phyloP scores from a whole-genome alignment of 2,797 vertebrate species.

The Lutjanus campechanus region DNA sequence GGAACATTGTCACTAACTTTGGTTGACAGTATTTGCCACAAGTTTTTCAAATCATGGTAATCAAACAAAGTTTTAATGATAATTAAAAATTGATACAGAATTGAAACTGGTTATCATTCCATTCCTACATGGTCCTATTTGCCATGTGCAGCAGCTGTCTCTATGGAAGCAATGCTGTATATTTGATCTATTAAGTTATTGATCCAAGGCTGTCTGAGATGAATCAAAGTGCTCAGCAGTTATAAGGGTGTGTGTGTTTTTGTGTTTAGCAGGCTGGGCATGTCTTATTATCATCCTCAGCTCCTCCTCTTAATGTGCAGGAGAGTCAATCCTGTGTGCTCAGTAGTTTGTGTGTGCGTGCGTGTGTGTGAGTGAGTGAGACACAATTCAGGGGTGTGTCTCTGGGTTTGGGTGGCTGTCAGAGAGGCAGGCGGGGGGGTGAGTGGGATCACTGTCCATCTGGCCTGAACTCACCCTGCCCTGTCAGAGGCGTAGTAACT shows the following conservation, averaged over 20 bases:
- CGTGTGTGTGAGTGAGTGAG: conserved; percentile 12
- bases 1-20: no score
- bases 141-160: not conserved
- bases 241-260: conserved; percentile 26
- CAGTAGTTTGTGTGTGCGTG: conserved; percentile 15
- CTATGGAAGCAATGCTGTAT: not conserved
- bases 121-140: not conserved
- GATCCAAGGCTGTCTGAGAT: conserved; percentile 23
- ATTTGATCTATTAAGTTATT: conserved; percentile 20
- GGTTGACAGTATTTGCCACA: no score
- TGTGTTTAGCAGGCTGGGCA: conserved; percentile 17
- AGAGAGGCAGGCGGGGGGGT: conserved; percentile 5
- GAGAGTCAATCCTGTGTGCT: conserved; percentile 11
- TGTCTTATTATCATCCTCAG: conserved; percentile 33
- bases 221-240: conserved; percentile 10
- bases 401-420: conserved; percentile 25
- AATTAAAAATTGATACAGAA: no score
- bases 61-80: no score
- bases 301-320: not conserved
- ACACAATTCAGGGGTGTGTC: conserved; percentile 34
- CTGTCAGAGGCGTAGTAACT: conserved; percentile 58
- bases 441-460: conserved; percentile 59
- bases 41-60: no score
- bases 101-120: no score
- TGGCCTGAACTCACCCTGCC: conserved; percentile 63